A percentile compares a stretch with the other conserved stretches of the same genome.
These are phyloP conservation scores for Geotrupes spiniger DNA, from an alignment of 2,888 invertebrate genomes.

Conservation along the genomic window DNA sequence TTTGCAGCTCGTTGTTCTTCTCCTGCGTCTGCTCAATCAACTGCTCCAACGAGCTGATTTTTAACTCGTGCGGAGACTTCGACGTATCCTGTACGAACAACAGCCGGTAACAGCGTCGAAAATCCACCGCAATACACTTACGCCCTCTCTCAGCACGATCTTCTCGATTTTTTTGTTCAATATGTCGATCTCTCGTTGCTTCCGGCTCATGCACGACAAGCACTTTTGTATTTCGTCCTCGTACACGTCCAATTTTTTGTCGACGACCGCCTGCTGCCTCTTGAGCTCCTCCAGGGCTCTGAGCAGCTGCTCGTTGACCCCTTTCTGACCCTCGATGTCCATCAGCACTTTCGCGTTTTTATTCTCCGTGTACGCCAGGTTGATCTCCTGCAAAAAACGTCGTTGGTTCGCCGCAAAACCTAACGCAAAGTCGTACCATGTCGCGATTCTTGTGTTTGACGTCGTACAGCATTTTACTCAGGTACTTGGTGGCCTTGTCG, in stretches of 20 bases:
- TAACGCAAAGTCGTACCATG: constrained; percentile 34
- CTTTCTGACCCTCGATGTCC: constrained; percentile 57
- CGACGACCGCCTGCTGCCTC: constrained; percentile 45
- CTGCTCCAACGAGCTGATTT: constrained; percentile 65
- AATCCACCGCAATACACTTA: neutral
- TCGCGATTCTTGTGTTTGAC: constrained; percentile 50
- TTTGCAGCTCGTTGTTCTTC: constrained; percentile 64
- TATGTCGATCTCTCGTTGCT: constrained; percentile 53
- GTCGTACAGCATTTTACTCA: constrained; percentile 53
- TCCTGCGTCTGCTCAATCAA: constrained; percentile 60
- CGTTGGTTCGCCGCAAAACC: no score
- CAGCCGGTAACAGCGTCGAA: neutral
- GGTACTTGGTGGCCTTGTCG: constrained; percentile 61
- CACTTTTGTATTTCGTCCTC: constrained; percentile 51
- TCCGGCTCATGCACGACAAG: constrained; percentile 50
- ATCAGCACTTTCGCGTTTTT: constrained; percentile 56
- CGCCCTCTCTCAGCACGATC: neutral
- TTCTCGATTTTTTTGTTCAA: constrained; percentile 55
- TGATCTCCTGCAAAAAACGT: constrained; percentile 48
- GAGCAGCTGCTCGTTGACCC: constrained; percentile 36
- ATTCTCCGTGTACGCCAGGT: constrained; percentile 56
- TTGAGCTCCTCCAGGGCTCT: constrained; percentile 44
- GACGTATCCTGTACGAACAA: constrained; percentile 1
- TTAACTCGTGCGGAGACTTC: constrained; percentile 56
- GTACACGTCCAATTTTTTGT: constrained; percentile 49